A percentile compares a stretch with the other conserved stretches of the same genome.
Conservation (phyloP, 2,797 vertebrate species). For the Alectoris magna region DNA sequence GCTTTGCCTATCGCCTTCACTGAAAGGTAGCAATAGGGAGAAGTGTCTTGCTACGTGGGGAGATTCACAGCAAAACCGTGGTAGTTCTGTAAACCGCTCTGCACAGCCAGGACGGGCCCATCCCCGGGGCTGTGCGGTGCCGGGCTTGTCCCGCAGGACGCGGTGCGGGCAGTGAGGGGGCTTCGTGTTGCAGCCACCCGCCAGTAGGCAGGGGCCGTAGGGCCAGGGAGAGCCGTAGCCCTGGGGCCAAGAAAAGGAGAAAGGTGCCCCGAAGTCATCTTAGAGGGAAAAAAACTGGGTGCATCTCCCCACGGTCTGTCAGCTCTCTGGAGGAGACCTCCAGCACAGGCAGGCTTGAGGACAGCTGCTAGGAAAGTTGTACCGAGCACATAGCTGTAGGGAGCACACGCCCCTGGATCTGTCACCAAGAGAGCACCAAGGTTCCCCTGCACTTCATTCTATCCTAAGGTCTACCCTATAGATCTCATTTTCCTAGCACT, state of each 20-base stretch:
- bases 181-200: not conserved
- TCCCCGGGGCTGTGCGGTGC: no score
- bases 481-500: not conserved
- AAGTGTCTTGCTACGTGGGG: not conserved
- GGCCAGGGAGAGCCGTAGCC: not conserved
- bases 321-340: not conserved
- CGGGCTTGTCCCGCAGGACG: accelerated
- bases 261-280: not conserved
- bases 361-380: not conserved
- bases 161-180: accelerated
- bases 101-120: not conserved
- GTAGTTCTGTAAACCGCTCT: not conserved
- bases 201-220: not conserved
- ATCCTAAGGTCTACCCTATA: not conserved
- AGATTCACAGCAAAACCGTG: not conserved
- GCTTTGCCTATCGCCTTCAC: not conserved
- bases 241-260: not conserved
- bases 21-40: not conserved
- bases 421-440: not conserved
- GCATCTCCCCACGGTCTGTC: not conserved
- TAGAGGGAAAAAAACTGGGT: not conserved
- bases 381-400: accelerated
- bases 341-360: not conserved
- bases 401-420: not conserved
- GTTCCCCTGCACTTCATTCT: not conserved